A percentile compares a stretch with the other conserved stretches of the same genome.
phyloP scores from a whole-genome alignment of 2,888 invertebrate species.

The Eubasilissa splendida region DNA sequence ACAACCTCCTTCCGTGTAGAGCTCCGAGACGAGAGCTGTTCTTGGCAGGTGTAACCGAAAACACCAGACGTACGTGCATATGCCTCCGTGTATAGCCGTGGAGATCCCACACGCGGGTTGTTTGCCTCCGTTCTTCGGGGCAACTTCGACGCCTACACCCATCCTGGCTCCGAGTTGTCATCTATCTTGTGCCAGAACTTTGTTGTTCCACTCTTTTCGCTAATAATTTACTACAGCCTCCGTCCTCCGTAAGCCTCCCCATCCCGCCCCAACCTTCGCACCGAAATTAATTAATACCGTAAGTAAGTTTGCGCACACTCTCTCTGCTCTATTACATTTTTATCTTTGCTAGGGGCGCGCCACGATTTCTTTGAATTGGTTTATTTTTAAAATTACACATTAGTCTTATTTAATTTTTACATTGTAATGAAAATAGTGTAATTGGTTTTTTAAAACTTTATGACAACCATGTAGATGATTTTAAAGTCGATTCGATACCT shows the following conservation, averaged over 20 bases:
- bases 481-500: background rate
- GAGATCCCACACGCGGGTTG: background rate
- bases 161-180: slow-evolving; percentile 47
- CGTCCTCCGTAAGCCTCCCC: background rate
- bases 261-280: background rate
- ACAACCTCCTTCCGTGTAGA: slow-evolving; percentile 8
- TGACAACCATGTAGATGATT: background rate
- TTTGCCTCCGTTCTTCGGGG: slow-evolving; percentile 6
- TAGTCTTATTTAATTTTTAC: too few relatives aligned
- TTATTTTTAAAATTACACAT: background rate
- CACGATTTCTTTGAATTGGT: background rate
- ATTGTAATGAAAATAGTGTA: too few relatives aligned
- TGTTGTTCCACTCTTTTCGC: slow-evolving; percentile 45
- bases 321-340: background rate
- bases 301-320: slow-evolving; percentile 7
- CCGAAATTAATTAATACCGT: slow-evolving; percentile 30
- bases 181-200: slow-evolving; percentile 55
- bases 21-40: background rate
- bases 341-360: background rate
- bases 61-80: slow-evolving; percentile 3
- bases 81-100: background rate
- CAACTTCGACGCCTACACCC: slow-evolving; percentile 11
- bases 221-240: slow-evolving; percentile 29
- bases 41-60: slow-evolving; percentile 29
- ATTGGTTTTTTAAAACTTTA: too few relatives aligned